phyloP scores from a whole-genome alignment of 2,888 invertebrate genomes.

The Orthonevra nobilis region DNA sequence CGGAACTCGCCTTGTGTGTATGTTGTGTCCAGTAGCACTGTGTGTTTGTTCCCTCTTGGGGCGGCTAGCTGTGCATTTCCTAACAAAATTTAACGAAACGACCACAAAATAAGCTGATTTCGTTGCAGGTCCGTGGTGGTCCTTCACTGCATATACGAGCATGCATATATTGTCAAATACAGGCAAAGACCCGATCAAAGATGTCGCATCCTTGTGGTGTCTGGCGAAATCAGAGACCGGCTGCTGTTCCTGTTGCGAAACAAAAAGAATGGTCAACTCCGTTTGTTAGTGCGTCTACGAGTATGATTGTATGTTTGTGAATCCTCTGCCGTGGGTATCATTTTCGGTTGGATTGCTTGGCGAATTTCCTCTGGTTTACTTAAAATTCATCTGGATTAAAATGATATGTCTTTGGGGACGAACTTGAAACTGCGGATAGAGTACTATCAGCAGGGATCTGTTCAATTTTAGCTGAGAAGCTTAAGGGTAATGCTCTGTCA shows the following conservation, averaged over 20 bases:
- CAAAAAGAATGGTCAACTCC: conserved; percentile 46
- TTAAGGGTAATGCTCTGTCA: conserved; percentile 3
- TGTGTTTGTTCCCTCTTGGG: conserved; percentile 39
- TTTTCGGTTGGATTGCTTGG: neutral
- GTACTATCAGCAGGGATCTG: conserved; percentile 33
- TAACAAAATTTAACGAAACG: conserved; percentile 65
- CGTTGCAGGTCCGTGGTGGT: conserved; percentile 32
- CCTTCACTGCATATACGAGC: neutral
- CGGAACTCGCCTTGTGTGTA: conserved; percentile 53
- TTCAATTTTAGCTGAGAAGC: conserved; percentile 9
- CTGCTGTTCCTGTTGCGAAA: conserved; percentile 45
- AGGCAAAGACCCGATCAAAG: conserved; percentile 48
- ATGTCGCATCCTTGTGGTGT: conserved; percentile 40
- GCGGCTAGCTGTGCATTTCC: conserved; percentile 64
- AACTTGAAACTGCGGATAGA: conserved; percentile 21
- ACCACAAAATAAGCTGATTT: conserved; percentile 71
- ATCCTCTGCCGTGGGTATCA: conserved; percentile 12
- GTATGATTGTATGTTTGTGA: conserved; percentile 36
- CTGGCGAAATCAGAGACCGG: conserved; percentile 13
- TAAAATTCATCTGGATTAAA: conserved; percentile 42
- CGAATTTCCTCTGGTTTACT: conserved; percentile 1
- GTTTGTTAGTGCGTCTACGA: conserved; percentile 59
- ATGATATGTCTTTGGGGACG: conserved; percentile 17
- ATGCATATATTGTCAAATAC: conserved; percentile 3
- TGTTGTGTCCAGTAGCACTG: conserved; percentile 23